A percentile compares a stretch with the other conserved stretches of the same genome.
These are phyloP conservation scores for Brassicogethes aeneus DNA, from an alignment of 2,888 invertebrate species.

Conservation along the genomic window DNA sequence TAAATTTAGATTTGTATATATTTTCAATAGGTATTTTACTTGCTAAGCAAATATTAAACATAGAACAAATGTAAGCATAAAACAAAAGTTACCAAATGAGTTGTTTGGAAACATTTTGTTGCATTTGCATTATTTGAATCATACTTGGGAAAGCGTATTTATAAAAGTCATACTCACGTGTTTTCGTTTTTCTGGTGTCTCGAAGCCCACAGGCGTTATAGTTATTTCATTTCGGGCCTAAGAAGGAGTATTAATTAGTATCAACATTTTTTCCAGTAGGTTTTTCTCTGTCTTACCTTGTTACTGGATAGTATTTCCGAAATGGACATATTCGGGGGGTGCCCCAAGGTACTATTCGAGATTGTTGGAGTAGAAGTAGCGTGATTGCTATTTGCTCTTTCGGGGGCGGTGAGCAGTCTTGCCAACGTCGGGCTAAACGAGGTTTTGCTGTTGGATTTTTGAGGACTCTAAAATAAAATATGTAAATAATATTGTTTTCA, in stretches of 20 bases:
- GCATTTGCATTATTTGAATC: too few relatives aligned
- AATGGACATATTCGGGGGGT: conserved; percentile 33
- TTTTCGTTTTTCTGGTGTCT: conserved; percentile 9
- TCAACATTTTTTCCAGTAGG: background rate
- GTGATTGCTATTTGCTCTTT: conserved; percentile 23
- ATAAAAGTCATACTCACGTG: too few relatives aligned
- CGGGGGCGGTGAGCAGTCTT: conserved; percentile 62
- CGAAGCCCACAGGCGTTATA: conserved; percentile 47
- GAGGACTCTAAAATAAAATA: conserved; percentile 29
- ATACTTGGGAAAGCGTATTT: too few relatives aligned
- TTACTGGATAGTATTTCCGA: conserved; percentile 38
- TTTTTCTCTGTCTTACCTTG: conserved; percentile 28
- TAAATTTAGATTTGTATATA: too few relatives aligned
- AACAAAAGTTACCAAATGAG: too few relatives aligned
- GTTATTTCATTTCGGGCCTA: conserved; percentile 54
- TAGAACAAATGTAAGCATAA: too few relatives aligned
- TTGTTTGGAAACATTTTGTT: too few relatives aligned
- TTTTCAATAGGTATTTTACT: too few relatives aligned
- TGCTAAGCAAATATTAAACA: too few relatives aligned
- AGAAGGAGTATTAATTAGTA: conserved; percentile 22
- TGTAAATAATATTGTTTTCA: too few relatives aligned
- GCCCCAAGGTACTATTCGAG: conserved; percentile 14
- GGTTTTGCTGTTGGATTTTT: conserved; percentile 41
- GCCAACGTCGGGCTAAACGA: conserved; percentile 75
- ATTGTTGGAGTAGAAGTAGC: conserved; percentile 18